Evolutionary conservation across 92 coral and sea anemone species (phyloP), one percentile per base, ranked within the genome.

Genomic region (Plumapathes pennacea): DNA sequence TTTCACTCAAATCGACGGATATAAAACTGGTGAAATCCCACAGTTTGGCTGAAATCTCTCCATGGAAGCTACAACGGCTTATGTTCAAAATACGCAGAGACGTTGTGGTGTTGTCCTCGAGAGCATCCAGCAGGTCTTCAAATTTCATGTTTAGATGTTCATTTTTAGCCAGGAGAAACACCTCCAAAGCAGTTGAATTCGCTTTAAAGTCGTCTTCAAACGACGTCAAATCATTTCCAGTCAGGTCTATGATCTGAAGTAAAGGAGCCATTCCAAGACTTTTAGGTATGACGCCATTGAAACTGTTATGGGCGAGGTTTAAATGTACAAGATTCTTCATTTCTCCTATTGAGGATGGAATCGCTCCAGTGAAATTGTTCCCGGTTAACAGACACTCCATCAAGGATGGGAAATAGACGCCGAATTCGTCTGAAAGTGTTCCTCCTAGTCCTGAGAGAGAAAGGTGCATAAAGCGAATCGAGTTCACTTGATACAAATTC

Each of bases 71-170:
- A 25, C 92, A 85, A 23, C 34, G 20, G 53, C 92, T 80, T 32
- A 74, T 56, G 54, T 79, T 74, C n/a, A 85, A 72, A 54, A 72
- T 80, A 29, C 92, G 86, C 18, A 85, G 54, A 0, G 84, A 62
- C 13, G 38, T 12, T n/a, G n/a, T n/a, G 23, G 57, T 54, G 20
- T 64, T 42, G 12, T 83, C 73, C 18, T 53, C 46, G 25, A 85
- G 33, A 3, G 74, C 68, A 4, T 56, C 43, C 9, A 85, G 40
- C 0, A 85, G 42, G 26, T 29, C 32, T 3, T 48, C 64, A 17
- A 85, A 69, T 13, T 24, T 54, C 38, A 71, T 43, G 0, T 38
- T 51, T 13, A 80, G 64, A 26, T 34, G 29, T 19, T 45, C 74
- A 22, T 85, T 85, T 18, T 63, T 21, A 0, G 92, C 71, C 10